phyloP scores from a whole-genome alignment of 2,888 invertebrate species.

The Leptinotarsa haldemani region DNA sequence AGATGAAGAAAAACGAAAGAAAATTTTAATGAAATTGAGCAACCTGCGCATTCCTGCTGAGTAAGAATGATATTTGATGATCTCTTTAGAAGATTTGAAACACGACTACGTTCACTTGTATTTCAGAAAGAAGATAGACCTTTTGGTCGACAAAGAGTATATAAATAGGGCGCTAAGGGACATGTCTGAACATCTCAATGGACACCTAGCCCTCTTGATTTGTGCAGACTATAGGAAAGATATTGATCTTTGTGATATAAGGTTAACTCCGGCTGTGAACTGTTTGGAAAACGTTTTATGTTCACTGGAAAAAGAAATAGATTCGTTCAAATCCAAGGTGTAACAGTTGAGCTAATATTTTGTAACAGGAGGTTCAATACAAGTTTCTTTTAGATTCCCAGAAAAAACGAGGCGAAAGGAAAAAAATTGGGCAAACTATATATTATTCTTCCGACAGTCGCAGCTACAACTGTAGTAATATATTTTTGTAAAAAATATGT shows the following conservation, averaged over 20 bases:
- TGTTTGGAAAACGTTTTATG: conserved; percentile 38
- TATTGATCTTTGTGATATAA: conserved; percentile 45
- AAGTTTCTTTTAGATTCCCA: not conserved
- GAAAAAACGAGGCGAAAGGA: not conserved
- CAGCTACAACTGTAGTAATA: not conserved
- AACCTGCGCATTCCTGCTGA: conserved; percentile 56
- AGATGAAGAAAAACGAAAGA: conserved; percentile 46
- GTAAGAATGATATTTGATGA: conserved; percentile 44
- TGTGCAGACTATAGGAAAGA: conserved; percentile 46
- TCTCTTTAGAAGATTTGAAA: not conserved
- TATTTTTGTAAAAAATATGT: not conserved
- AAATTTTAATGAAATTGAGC: conserved; percentile 41
- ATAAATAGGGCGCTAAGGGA: conserved; percentile 41
- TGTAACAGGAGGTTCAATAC: not conserved
- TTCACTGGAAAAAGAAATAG: conserved; percentile 41
- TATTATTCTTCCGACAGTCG: not conserved
- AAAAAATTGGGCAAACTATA: not conserved
- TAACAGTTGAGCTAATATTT: too few relatives aligned
- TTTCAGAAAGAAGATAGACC: conserved; percentile 44
- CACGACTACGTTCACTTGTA: not conserved
- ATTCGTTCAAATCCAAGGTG: conserved; percentile 42
- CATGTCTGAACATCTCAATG: conserved; percentile 47
- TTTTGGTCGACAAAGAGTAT: conserved; percentile 41
- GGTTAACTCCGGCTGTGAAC: conserved; percentile 38
- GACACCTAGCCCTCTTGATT: conserved; percentile 47